Conservation (phyloP, 2,113 vertebrate species). For the Oxyruncus cristatus region DNA sequence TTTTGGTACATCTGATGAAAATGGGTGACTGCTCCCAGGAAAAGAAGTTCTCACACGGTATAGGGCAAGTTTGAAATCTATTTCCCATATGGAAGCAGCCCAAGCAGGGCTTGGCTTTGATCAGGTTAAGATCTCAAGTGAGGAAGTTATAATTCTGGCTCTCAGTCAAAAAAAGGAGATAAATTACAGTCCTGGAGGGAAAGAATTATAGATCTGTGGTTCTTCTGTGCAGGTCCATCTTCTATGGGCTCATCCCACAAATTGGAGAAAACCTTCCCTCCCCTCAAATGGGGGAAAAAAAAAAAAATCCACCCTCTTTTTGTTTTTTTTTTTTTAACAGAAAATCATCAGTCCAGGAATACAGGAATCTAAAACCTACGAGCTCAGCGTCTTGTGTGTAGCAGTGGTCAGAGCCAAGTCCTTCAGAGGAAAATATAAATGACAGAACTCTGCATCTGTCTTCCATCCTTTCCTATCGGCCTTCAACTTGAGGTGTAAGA, state of each 20-base stretch:
- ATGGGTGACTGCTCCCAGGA: neutral
- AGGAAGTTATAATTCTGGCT: neutral
- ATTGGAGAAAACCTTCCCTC: neutral
- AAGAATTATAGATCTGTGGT: neutral
- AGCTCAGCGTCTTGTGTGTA: neutral
- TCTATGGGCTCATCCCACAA: neutral
- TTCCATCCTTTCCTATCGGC: neutral
- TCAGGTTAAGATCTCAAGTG: neutral
- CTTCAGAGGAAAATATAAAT: neutral
- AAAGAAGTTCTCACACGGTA: neutral
- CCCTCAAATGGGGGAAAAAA: neutral
- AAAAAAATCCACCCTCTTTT: neutral
- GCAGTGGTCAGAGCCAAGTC: neutral
- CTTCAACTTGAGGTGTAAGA: neutral
- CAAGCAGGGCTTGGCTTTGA: neutral
- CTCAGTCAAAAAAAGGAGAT: neutral
- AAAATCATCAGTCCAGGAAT: neutral
- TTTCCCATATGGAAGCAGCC: neutral
- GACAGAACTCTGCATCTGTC: neutral
- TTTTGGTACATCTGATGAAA: neutral
- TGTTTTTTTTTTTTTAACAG: neutral
- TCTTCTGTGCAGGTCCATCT: neutral
- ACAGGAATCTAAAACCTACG: neutral
- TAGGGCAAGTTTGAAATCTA: neutral
- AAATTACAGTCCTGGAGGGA: neutral